phyloP scores from a whole-genome alignment of 2,888 invertebrate species.

The Zele albiditarsus region DNA sequence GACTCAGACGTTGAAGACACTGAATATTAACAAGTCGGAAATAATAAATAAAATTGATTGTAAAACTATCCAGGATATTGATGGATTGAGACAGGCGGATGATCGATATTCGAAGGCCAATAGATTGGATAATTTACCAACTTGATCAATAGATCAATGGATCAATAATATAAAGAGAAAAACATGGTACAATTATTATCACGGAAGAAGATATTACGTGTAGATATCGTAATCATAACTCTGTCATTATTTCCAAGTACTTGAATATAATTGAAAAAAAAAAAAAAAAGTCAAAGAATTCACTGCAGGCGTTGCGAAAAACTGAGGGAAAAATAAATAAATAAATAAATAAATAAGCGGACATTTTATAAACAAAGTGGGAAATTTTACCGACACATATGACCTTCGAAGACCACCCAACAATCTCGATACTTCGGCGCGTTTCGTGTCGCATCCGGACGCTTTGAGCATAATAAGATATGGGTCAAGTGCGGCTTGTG shows the following conservation, averaged over 20 bases:
- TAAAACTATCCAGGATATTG: conserved; percentile 16
- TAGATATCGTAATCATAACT: neutral
- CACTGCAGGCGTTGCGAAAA: conserved; percentile 30
- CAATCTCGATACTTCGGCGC: conserved; percentile 44
- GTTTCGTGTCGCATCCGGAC: conserved; percentile 66
- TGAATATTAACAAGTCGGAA: neutral
- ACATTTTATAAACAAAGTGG: neutral
- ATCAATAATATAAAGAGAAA: neutral
- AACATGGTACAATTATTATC: conserved; percentile 22
- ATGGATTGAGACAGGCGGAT: conserved; percentile 11
- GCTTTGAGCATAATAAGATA: conserved; percentile 71
- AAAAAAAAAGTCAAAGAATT: conserved; percentile 5
- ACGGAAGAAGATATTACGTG: conserved; percentile 14
- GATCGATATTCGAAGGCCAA: conserved; percentile 6
- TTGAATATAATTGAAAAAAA: conserved; percentile 4
- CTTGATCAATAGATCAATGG: neutral
- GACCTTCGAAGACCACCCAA: conserved; percentile 40
- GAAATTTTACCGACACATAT: conserved; percentile 24
- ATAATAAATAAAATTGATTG: conserved; percentile 8
- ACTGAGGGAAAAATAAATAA: conserved; percentile 1
- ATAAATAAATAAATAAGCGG: neutral
- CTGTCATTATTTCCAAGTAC: neutral
- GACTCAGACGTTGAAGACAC: conserved; percentile 43
- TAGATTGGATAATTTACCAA: neutral
- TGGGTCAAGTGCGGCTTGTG: conserved; percentile 71